Base-by-base conservation (phyloP, 2,797 vertebrate genomes). In the Lerista edwardsae region DNA sequence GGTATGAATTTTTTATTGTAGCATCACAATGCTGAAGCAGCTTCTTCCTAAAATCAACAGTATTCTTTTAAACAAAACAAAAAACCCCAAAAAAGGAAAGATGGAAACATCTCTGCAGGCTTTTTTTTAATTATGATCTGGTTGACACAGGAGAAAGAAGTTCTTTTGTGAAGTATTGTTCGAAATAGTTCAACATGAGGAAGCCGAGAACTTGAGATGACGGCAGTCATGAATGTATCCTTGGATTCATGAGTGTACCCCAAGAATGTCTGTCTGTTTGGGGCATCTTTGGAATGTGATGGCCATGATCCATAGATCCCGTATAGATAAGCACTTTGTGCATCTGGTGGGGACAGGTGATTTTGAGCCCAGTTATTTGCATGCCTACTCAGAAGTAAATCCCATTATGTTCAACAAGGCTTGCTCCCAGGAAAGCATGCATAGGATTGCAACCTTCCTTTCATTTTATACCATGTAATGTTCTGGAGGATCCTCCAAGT, bases 1-100 rank as follows among this genome's bases (percentile, higher is more conserved):
- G 21, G 4, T 3, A 84, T 78, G 12, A 93, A 72, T 85, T 76
- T 86, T 94, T 94, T 86, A 87, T 86, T 3, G 8, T 27, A 1
- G 55, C 55, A 68, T 88, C 81, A 84, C 44, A 41, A 87, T 83
- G 44, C 0, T n/a, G 69, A 88, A 91, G 67, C 4, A 82, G n/a
- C 77, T 68, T 86, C 87, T 83, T 84, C 72, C 75, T 71, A 69
- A 88, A 86, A 76, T 68, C 44, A 88, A 73, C 6, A 87, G 62
- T 80, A 36, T 0, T 86, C 6, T 91, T 91, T 79, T n/a, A 83
- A 84, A 83, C 77, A n/a, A n/a, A n/a, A n/a, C n/a, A n/a, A n/a
- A n/a, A n/a, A n/a, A n/a, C n/a, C n/a, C 44, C 44, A 47, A 78
- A n/a, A 67, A 73, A 85, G 84, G 81, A 83, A 78, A 81, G 80